A percentile compares a stretch with the other conserved stretches of the same genome.
Conservation (phyloP, 1,140 invertebrate species). For the Eupristina koningsbergeri region DNA sequence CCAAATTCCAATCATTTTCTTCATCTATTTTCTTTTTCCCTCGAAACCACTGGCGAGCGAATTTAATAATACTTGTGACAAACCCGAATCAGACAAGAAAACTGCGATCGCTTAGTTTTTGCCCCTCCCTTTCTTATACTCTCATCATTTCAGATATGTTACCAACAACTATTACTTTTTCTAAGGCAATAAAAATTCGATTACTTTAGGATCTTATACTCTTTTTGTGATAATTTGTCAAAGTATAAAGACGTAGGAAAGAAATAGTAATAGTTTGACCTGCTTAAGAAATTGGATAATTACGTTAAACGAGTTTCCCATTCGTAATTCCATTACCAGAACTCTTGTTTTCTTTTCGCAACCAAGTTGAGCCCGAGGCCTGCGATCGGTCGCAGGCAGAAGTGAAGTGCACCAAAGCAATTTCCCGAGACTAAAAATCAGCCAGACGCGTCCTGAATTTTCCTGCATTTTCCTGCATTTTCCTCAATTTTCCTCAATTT, state of each 20-base stretch:
- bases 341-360: not conserved
- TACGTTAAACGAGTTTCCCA: not conserved
- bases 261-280: slow-evolving; percentile 1
- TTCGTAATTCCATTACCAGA: not conserved
- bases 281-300: not conserved
- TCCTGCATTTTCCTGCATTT: too few species aligned
- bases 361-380: not conserved
- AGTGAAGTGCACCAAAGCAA: not conserved
- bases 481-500: not conserved
- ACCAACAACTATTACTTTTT: not conserved
- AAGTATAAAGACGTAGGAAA: not conserved
- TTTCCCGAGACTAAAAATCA: not conserved
- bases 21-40: slow-evolving; percentile 57
- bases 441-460: not conserved
- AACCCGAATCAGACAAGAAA: not conserved
- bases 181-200: not conserved
- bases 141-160: too few species aligned
- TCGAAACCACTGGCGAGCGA: slow-evolving; percentile 64
- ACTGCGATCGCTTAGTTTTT: not conserved
- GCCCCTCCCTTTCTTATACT: too few species aligned
- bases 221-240: not conserved
- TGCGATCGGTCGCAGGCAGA: not conserved
- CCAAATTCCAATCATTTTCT: slow-evolving; percentile 25
- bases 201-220: not conserved
- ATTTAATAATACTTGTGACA: slow-evolving; percentile 16